Evolutionary conservation across 2,113 vertebrate genomes (phyloP), one percentile per base, ranked within the genome.

Genomic region (Mormyrus iriodes): DNA sequence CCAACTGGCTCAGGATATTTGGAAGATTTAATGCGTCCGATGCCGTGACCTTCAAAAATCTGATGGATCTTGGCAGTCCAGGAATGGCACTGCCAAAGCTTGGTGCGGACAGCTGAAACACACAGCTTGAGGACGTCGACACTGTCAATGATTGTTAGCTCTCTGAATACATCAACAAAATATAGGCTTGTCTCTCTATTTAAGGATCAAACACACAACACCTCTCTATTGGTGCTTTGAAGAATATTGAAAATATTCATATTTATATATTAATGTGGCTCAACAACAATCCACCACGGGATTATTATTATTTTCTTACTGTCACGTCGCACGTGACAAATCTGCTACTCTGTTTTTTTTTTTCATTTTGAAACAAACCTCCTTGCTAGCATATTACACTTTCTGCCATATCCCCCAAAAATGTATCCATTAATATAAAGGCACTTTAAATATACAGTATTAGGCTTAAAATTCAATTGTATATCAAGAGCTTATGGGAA

Each of bases 11-110:
- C n/a, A 2, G 48, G 49, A 35, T 86, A 86, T 35, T 55, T 55
- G 24, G n/a, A 55, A 55, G 51, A 55, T 53, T 53, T 52, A 86
- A 55, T 53, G 51, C 31, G 2, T 2, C 51, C 85, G 21, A 55
- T n/a, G 51, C 27, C 35, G 85, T 35, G 49, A 86, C 85, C 85
- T 86, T 86, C 51, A 86, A 86, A 85, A 86, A 55, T 42, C 17
- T 39, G 48, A 31, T 51, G 48, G 51, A 53, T 86, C 48, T 31
- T 86, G 27, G 85, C 27, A 31, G 15, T 39, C 51, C 85, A 55
- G 85, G 31, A 55, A 86, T 19, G 27, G 4, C 24, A 19, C 51
- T 17, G 51, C 49, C 19, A n/a, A 53, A 2, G 27, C 48, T 86
- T 55, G 49, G 49, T 42, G 27, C n/a, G 3, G 49, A 86, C 49